Base-by-base conservation (phyloP, 2,113 vertebrate genomes). In the Strix uralensis region DNA sequence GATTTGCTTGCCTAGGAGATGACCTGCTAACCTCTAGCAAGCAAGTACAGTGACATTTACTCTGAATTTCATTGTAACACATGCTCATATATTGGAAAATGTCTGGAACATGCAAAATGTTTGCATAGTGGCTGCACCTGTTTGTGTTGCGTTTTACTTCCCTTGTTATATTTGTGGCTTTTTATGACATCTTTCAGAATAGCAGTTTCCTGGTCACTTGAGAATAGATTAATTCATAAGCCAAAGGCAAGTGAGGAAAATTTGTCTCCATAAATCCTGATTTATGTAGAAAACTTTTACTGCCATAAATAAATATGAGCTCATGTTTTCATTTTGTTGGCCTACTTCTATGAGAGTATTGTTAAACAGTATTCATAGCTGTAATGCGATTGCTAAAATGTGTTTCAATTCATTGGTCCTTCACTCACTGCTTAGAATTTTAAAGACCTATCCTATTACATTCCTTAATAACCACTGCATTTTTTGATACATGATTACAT, bases 391-490 rank as follows among this genome's bases (percentile, higher is more conserved):
- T 85, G 62, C 38, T 81, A 44, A 95, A 57, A 65, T 0, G 1
- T 59, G 12, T 90, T 96, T 94, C 30, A 32, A 22, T 66, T 78
- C 12, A 26, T 36, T 4, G 2, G 23, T 81, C 10, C 88, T 90
- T 94, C 1, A 3, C 40, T 84, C 44, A 1, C 3, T 58, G 22
- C 71, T 69, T 84, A 70, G n/a, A 74, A 40, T 88, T 94, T 52
- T 51, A 29, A 75, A 90, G 46, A 59, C 13, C 15, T 51, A 22
- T 46, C 25, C 42, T 73, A 1, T 86, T 81, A 9, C 19, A 32
- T 83, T 92, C 44, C 38, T 23, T 62, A 66, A 22, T 27, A 40
- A 61, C 0, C 0, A 0, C 20, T 57, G 5, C 5, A 2, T 82
- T 91, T 77, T 74, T 86, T 74, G 9, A 23, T 78, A 7, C 7